These are phyloP conservation scores for Epirrhoe tristata DNA, from an alignment of 2,888 invertebrate genomes.

Conservation along the genomic window DNA sequence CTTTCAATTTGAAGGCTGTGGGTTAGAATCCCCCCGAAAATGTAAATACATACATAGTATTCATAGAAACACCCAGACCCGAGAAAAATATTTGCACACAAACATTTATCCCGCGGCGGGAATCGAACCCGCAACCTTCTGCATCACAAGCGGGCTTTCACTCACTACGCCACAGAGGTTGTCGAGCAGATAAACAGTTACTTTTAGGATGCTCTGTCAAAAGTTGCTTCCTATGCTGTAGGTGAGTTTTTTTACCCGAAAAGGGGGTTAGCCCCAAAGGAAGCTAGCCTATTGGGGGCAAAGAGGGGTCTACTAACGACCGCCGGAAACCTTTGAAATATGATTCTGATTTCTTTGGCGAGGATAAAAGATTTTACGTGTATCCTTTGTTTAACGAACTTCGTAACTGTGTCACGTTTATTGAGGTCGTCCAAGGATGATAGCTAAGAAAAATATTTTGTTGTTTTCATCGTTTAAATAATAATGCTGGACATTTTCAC, in stretches of 20 bases:
- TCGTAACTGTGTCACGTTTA: neutral
- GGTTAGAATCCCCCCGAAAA: too few species aligned
- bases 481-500: too few species aligned
- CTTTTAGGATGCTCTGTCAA: too few species aligned
- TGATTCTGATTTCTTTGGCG: conserved; percentile 26
- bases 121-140: too few species aligned
- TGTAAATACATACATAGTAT: too few species aligned
- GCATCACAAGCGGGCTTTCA: too few species aligned
- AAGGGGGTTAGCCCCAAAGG: conserved; percentile 2
- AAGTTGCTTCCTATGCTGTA: neutral
- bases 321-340: conserved; percentile 27
- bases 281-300: conserved; percentile 1
- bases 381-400: conserved; percentile 7
- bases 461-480: too few species aligned
- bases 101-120: too few species aligned
- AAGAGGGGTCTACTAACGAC: conserved; percentile 22
- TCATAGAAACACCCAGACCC: too few species aligned
- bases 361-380: conserved; percentile 10
- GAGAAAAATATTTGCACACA: too few species aligned
- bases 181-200: too few species aligned
- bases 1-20: neutral
- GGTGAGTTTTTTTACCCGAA: neutral
- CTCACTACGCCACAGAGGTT: too few species aligned
- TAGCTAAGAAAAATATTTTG: neutral
- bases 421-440: neutral